Percentiles rank a stretch among this genome's conserved stretches.
These are phyloP conservation scores for Dendrolimus kikuchii DNA, from an alignment of 1,140 invertebrate species.

Conservation along the genomic window DNA sequence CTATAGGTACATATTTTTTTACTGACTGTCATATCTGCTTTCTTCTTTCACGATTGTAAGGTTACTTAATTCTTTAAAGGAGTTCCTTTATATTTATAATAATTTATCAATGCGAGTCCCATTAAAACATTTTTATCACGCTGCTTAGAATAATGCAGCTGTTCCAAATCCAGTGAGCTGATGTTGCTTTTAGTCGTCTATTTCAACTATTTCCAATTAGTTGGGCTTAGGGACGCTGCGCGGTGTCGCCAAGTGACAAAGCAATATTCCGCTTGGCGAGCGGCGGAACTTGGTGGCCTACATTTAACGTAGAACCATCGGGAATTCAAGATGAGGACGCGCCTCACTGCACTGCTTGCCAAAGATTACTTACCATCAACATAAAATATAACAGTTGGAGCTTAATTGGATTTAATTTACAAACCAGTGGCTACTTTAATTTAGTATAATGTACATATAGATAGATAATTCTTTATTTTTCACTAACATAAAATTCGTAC, in stretches of 20 bases:
- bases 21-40: too few relatives aligned
- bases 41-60: too few relatives aligned
- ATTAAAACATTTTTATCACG: too few relatives aligned
- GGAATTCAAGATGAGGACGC: conserved; percentile 59
- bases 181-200: conserved; percentile 41
- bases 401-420: neutral
- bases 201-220: conserved; percentile 71
- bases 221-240: conserved; percentile 58
- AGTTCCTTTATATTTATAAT: too few relatives aligned
- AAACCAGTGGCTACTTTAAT: too few relatives aligned
- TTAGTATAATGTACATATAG: too few relatives aligned
- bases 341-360: conserved; percentile 41
- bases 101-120: conserved; percentile 7
- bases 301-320: conserved; percentile 58
- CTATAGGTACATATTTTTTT: too few relatives aligned
- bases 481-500: too few relatives aligned
- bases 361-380: conserved; percentile 47
- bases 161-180: conserved; percentile 16
- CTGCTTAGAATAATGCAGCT: neutral
- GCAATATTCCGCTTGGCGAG: conserved; percentile 59
- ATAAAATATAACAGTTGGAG: conserved; percentile 37
- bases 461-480: too few relatives aligned
- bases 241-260: conserved; percentile 67
- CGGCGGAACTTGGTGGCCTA: conserved; percentile 58
- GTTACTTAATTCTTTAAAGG: too few relatives aligned